A percentile compares a stretch with the other conserved stretches of the same genome.
Conservation (phyloP, 2,113 vertebrate genomes). For the Callospermophilus lateralis region DNA sequence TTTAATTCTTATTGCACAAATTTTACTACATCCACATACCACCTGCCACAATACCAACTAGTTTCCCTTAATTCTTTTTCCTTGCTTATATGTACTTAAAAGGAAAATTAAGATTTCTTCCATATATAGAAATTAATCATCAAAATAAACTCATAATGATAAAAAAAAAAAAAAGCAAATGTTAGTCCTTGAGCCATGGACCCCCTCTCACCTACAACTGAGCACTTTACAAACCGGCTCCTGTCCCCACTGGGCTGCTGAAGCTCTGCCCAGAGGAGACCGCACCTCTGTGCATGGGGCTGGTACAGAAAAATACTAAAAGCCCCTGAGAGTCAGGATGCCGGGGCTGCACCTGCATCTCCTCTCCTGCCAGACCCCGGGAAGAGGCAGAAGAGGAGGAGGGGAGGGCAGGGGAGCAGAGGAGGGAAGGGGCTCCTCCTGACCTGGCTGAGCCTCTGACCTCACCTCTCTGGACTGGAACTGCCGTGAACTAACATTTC, state of each 20-base stretch:
- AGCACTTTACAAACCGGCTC: background rate
- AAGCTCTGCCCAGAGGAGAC: background rate
- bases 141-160: constrained; percentile 17
- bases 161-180: background rate
- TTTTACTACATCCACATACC: background rate
- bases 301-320: background rate
- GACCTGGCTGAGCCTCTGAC: background rate
- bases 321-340: background rate
- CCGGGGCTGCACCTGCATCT: background rate
- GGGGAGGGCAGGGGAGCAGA: background rate
- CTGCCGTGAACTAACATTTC: background rate
- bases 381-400: background rate
- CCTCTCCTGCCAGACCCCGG: background rate
- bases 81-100: background rate
- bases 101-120: constrained; percentile 16
- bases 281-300: fast-evolving
- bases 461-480: background rate
- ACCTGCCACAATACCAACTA: background rate
- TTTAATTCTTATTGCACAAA: background rate
- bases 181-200: background rate
- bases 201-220: background rate
- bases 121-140: constrained; percentile 27
- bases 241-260: background rate
- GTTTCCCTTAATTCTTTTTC: constrained; percentile 28
- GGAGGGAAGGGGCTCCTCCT: background rate